Evolutionary conservation across 2,888 invertebrate genomes (phyloP).

Genomic region (Tiliacea citrago): DNA sequence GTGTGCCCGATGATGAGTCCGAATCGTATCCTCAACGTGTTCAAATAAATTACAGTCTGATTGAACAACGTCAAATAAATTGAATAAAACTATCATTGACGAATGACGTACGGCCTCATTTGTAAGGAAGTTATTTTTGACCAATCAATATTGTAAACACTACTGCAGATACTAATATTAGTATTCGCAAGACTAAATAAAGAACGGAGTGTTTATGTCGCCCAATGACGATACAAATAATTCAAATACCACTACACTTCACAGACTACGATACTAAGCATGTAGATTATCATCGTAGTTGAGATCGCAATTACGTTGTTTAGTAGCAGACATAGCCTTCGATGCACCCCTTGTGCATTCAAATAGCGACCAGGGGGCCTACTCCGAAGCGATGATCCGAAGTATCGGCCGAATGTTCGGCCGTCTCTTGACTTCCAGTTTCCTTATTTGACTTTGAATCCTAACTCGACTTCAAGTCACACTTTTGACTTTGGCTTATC

Average conservation of each 20-base stretch:
- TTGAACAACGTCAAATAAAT: conserved; percentile 52
- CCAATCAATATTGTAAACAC: conserved; percentile 30
- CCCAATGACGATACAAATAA: conserved; percentile 1
- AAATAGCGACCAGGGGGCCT: too few species aligned
- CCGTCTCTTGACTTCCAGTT: too few species aligned
- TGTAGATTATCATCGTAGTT: background rate
- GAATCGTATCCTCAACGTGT: background rate
- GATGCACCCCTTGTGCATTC: too few species aligned
- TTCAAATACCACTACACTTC: conserved; percentile 14
- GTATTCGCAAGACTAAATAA: conserved; percentile 17
- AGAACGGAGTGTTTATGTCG: background rate
- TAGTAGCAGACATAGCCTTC: too few species aligned
- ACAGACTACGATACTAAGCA: background rate
- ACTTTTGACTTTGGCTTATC: too few species aligned
- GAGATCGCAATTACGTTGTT: background rate
- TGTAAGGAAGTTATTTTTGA: conserved; percentile 49
- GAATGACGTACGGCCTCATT: conserved; percentile 38
- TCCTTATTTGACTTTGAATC: too few species aligned
- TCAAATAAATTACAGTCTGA: conserved; percentile 35
- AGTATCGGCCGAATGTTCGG: too few species aligned
- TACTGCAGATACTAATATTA: conserved; percentile 12
- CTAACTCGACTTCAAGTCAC: too few species aligned
- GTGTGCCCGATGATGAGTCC: background rate
- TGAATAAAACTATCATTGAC: conserved; percentile 49
- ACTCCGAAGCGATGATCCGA: too few species aligned